A percentile compares a stretch with the other conserved stretches of the same genome.
These are phyloP conservation scores for Catocala nupta DNA, from an alignment of 2,888 invertebrate species.

Conservation along the genomic window DNA sequence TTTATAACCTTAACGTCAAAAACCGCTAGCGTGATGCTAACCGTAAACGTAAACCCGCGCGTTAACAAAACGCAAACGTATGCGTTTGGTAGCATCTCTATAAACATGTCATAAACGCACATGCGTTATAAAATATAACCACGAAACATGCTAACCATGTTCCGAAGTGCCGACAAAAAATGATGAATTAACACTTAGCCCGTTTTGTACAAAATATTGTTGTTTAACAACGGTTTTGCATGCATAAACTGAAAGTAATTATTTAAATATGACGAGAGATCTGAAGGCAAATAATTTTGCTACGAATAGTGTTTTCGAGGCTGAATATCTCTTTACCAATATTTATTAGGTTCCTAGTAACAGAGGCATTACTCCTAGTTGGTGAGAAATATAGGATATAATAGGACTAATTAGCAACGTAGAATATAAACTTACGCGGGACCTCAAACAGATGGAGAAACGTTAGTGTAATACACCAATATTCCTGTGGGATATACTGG, in stretches of 20 bases:
- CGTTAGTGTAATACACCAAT: too few relatives aligned
- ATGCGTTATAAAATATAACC: constrained; percentile 9
- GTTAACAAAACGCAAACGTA: constrained; percentile 19
- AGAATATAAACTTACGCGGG: too few relatives aligned
- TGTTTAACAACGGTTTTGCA: background rate
- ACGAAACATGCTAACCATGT: constrained; percentile 1
- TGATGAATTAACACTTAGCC: constrained; percentile 4
- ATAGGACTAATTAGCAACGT: too few relatives aligned
- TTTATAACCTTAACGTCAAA: constrained; percentile 2
- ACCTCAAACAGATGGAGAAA: too few relatives aligned
- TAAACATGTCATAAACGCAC: constrained; percentile 11
- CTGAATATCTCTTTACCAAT: too few relatives aligned
- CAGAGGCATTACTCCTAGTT: too few relatives aligned
- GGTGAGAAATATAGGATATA: too few relatives aligned
- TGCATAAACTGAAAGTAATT: background rate
- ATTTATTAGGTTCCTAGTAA: too few relatives aligned
- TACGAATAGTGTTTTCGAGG: too few relatives aligned
- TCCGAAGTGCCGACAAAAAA: background rate
- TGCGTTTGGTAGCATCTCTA: constrained; percentile 15
- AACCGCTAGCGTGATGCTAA: constrained; percentile 11
- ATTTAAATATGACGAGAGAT: too few relatives aligned
- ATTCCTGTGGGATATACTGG: too few relatives aligned
- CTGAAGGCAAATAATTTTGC: too few relatives aligned
- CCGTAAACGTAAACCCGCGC: constrained; percentile 17
- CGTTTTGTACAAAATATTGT: background rate